These are phyloP conservation scores for Ciconia stormi DNA, from an alignment of 2,113 vertebrate genomes.

Conservation along the genomic window DNA sequence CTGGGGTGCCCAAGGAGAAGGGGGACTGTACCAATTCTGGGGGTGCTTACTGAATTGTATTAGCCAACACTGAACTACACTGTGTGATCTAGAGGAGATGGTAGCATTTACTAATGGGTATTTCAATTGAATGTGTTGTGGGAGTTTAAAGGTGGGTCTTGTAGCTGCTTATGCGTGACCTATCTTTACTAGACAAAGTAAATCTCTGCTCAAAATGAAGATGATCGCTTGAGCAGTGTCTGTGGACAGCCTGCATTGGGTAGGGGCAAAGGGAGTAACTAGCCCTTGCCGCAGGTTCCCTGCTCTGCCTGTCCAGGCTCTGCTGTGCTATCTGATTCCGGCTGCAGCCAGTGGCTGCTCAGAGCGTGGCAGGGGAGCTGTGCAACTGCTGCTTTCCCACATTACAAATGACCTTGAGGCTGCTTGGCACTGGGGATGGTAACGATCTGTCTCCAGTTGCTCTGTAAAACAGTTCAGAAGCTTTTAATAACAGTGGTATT, in stretches of 20 bases:
- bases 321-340: background rate
- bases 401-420: slow-evolving; percentile 68
- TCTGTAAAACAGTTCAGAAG: slow-evolving; percentile 54
- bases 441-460: slow-evolving; percentile 53
- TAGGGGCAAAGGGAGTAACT: background rate
- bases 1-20: background rate
- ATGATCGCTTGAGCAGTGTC: background rate
- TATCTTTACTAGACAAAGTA: background rate
- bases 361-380: background rate
- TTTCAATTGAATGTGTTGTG: fast-evolving
- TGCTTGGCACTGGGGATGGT: background rate
- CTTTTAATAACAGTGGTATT: slow-evolving; percentile 59
- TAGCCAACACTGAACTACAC: background rate
- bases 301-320: fast-evolving
- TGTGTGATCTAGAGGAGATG: background rate
- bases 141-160: background rate
- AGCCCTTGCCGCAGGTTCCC: background rate
- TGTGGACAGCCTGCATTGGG: background rate
- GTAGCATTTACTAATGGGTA: background rate
- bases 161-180: background rate
- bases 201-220: background rate
- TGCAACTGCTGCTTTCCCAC: slow-evolving; percentile 26
- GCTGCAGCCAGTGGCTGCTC: background rate
- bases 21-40: background rate
- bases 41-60: background rate